A percentile compares a stretch with the other conserved stretches of the same genome.
Conservation (phyloP, 2,113 vertebrate species). For the Syngnathoides biaculeatus region DNA sequence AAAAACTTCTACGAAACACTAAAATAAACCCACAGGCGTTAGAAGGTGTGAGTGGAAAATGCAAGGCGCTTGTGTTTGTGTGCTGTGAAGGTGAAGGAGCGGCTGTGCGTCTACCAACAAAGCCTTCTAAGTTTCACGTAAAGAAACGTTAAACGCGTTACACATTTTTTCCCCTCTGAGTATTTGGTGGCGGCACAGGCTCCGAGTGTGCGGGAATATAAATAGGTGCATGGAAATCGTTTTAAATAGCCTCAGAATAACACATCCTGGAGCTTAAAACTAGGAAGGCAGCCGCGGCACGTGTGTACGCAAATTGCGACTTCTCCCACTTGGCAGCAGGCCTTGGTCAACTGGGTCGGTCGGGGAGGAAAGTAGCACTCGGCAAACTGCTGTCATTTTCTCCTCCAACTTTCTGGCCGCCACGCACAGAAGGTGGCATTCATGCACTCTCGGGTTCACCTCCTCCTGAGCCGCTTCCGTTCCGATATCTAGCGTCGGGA, state of each 20-base stretch:
- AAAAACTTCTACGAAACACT: constrained; percentile 47
- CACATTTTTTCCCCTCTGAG: constrained; percentile 29
- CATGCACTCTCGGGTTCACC: constrained; percentile 53
- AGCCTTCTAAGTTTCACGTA: constrained; percentile 55
- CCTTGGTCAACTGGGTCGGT: constrained; percentile 60
- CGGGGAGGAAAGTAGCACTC: constrained; percentile 37
- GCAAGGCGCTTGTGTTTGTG: constrained; percentile 46
- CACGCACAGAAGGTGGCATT: constrained; percentile 72
- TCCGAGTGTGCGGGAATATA: constrained; percentile 20
- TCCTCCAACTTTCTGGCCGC: constrained; percentile 61
- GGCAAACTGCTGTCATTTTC: constrained; percentile 66
- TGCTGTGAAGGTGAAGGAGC: constrained; percentile 30
- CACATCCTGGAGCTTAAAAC: constrained; percentile 20
- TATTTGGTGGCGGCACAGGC: constrained; percentile 25
- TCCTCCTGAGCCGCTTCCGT: constrained; percentile 59
- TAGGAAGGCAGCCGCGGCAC: constrained; percentile 16
- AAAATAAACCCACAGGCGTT: constrained; percentile 60
- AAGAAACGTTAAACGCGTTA: constrained; percentile 45
- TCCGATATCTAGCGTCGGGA: constrained; percentile 54
- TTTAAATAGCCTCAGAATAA: constrained; percentile 28
- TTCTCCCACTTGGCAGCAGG: constrained; percentile 60
- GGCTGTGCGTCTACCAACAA: constrained; percentile 59
- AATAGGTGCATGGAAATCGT: background rate
- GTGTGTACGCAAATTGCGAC: constrained; percentile 18
- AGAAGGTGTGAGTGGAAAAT: constrained; percentile 57